phyloP scores from a whole-genome alignment of 2,797 vertebrate species.

The Numenius phaeopus region DNA sequence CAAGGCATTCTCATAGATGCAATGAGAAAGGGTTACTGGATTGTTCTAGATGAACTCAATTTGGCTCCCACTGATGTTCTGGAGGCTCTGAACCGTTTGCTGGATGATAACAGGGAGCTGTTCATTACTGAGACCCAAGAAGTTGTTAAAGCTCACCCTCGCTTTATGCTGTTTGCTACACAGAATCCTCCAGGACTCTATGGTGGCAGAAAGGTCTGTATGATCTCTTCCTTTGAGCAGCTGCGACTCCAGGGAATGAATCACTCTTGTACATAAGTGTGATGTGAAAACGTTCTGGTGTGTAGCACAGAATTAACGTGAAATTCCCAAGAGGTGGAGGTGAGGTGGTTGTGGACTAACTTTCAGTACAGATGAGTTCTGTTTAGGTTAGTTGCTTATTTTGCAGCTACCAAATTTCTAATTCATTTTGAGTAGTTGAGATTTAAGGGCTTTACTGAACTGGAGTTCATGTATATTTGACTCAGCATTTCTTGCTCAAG shows the following conservation, averaged over 20 bases:
- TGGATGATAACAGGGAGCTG: conserved; percentile 97
- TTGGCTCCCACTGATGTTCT: conserved; percentile 96
- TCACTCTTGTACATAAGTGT: fast-evolving
- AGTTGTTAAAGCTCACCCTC: conserved; percentile 93
- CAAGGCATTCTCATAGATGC: conserved; percentile 94
- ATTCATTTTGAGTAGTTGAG: neutral
- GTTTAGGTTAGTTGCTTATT: neutral
- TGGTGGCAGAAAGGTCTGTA: conserved; percentile 93
- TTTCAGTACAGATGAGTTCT: neutral
- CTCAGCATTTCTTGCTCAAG: neutral
- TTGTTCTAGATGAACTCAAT: conserved; percentile 96
- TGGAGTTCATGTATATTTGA: neutral
- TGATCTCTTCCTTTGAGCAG: neutral
- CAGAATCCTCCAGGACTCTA: conserved; percentile 98
- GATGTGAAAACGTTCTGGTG: neutral
- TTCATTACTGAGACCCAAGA: conserved; percentile 97
- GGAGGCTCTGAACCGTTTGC: conserved; percentile 94
- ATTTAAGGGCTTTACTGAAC: neutral
- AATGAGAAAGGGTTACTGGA: conserved; percentile 98
- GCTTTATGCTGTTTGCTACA: conserved; percentile 97
- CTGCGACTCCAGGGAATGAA: neutral
- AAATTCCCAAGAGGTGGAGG: neutral
- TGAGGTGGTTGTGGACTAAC: neutral
- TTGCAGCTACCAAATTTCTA: neutral
- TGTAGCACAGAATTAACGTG: fast-evolving